Base-by-base conservation (phyloP, 2,888 invertebrate species). In the Scelioninae gen. 2 region DNA sequence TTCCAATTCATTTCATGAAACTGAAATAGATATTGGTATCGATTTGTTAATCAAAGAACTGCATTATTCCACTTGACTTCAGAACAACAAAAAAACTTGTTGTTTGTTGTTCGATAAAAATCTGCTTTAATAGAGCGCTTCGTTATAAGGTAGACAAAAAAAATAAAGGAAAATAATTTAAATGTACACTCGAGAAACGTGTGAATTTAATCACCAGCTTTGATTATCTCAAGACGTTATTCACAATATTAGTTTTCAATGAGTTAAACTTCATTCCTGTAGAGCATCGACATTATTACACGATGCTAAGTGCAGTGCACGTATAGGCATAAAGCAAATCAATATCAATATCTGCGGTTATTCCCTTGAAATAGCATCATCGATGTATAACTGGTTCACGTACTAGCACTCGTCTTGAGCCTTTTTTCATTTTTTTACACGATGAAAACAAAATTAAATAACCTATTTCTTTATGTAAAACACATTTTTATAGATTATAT, bases 301-400 rank as follows among this genome's bases (percentile, higher is more conserved):
- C 18, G 46, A 65, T 39, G 22, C 33, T 55, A 55, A 72, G 43
- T 64, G 45, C 57, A 10, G 16, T 11, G 25, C 60, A 50, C 15
- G 28, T 57, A 67, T 67, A 65, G 41, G 35, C 22, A 43, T 11
- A 41, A 46, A 41, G n/a, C 53, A 65, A 41, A 72, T 72, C 72
- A 55, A 72, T 72, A 72, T 65, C 72, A 72, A 65, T 72, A 72
- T 65, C 71, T 60, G 46, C 57, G 45, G 57, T 53, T 67, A 67
- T 61, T 58, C 50, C 46, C 61, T 61, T 67, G 57, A 67, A 73
- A 67, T 67, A 61, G 61, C 67, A 58, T 67, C 55, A 61, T 43
- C 25, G 43, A 43, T 57, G 22, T 33, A 37, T 46, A 55, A 22
- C 48, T 61, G 9, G 39, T 58, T 64, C 52, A 41, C 45, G 16